Conservation (phyloP, 2,888 invertebrate genomes). For the Cyclophora albipunctata region DNA sequence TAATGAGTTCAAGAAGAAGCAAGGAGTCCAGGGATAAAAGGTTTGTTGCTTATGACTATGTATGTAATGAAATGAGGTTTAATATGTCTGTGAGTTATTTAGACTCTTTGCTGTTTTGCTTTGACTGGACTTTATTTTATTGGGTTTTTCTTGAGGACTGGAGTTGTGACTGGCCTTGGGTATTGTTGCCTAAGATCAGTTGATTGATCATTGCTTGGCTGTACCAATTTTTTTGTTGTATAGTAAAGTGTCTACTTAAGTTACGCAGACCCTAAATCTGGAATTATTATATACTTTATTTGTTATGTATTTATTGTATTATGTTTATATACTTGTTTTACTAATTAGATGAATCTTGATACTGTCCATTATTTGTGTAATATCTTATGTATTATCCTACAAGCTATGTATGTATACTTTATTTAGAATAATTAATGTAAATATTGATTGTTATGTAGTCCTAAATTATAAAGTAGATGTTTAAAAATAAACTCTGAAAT, state of each 20-base stretch:
- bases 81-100: too few species aligned
- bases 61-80: too few species aligned
- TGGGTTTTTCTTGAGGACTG: too few species aligned
- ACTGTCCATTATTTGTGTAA: too few species aligned
- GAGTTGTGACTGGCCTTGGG: too few species aligned
- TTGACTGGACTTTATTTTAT: too few species aligned
- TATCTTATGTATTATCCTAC: too few species aligned
- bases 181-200: too few species aligned
- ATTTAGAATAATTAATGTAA: not conserved
- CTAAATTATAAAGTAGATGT: conserved; percentile 12
- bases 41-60: not conserved
- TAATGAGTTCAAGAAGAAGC: conserved; percentile 43
- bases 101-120: too few species aligned
- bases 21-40: conserved; percentile 24
- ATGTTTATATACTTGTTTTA: not conserved
- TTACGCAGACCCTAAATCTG: not conserved
- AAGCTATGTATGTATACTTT: too few species aligned
- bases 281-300: not conserved
- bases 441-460: conserved; percentile 1
- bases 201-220: too few species aligned
- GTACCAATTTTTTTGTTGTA: too few species aligned
- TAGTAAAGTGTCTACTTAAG: not conserved
- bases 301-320: not conserved
- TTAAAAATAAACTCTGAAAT: conserved; percentile 17
- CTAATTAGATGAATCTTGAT: not conserved